Base-by-base conservation (phyloP, 2,113 vertebrate species). In the Lophius piscatorius region DNA sequence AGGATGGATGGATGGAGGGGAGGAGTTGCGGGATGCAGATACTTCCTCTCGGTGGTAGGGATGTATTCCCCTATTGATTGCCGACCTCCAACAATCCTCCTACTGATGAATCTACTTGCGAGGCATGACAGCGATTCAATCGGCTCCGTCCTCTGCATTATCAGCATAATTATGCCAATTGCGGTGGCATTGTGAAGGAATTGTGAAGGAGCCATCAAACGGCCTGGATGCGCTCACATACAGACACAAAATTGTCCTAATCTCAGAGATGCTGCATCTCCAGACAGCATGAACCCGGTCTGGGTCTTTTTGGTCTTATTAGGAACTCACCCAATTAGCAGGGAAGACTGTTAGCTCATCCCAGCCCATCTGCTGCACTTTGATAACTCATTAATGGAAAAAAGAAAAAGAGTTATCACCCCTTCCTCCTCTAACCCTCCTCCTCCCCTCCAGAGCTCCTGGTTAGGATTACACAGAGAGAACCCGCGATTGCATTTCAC, bases 361-460 rank as follows among this genome's bases (percentile, higher is more conserved):
- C 64, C 74, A 54, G 51, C 61, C 86, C 90, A 91, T 90, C 89
- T 91, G 88, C 81, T 81, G 51, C 9, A 67, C 83, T 87, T 86
- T 90, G 89, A 92, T 91, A 89, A 91, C 75, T 86, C 82, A 89
- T 91, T 91, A 90, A 89, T 87, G 76, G 68, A 39, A 68, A 46
- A 83, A 81, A n/a, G n/a, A n/a, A n/a, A n/a, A n/a, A n/a, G n/a
- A n/a, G n/a, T n/a, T n/a, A n/a, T n/a, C n/a, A n/a, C n/a, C n/a
- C n/a, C n/a, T n/a, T n/a, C n/a, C n/a, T n/a, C n/a, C n/a, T n/a
- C n/a, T n/a, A n/a, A n/a, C n/a, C n/a, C n/a, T n/a, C n/a, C n/a
- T 74, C 76, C 77, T 78, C 81, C 80, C 80, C 81, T 78, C 70
- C 58, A 48, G 47, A 68, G 81, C 87, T 85, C 74, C 83, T 81